Base-by-base conservation (phyloP, 2,888 invertebrate species). In the Trachelus tabidus region DNA sequence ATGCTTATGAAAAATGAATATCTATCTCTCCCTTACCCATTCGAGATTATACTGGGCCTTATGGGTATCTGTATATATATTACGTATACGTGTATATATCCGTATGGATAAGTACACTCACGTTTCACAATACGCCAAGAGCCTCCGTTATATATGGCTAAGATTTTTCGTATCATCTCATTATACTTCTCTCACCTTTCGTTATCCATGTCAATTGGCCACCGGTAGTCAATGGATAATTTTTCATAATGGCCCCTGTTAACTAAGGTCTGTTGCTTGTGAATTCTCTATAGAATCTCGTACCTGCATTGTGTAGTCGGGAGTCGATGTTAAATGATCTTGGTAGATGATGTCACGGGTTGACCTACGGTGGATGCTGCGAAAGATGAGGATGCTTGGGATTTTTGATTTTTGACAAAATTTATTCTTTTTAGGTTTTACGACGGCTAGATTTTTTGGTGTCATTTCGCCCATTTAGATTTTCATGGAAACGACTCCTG, bases 1-100 rank as follows among this genome's bases (percentile, higher is more conserved):
- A 85, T 85, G 86, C 85, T 84, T 81, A 84, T 90, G 89, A 90
- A 89, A 90, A 90, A 90, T 90, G 89, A 84, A 88, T 86, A 84
- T 85, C 85, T 83, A 83, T 84, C 84, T 81, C 77, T 79, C 75
- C 79, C 56, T 40, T 56, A 56, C 9, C 9, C 56, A 56, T 56
- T 56, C 9, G 23, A 15, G 56, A 56, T 56, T 56, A 56, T 56
- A 56, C 56, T 56, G 56, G 56, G 56, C 9, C 23, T 56, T 56
- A 56, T 9, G 23, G 56, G 56, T 56, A 9, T 56, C 23, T 56
- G 9, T 56, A 23, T 23, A 56, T 56, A 23, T 56, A 2, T 40
- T 37, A 37, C 1, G 12, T 35, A 3, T 35, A 35, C 12, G 12
- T 12, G 12, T 12, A 15, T 15, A 23, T 4, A 15, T 56, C 9